These are phyloP conservation scores for Pogonomyrmex barbatus DNA, from an alignment of 1,140 invertebrate species.

Conservation along the genomic window DNA sequence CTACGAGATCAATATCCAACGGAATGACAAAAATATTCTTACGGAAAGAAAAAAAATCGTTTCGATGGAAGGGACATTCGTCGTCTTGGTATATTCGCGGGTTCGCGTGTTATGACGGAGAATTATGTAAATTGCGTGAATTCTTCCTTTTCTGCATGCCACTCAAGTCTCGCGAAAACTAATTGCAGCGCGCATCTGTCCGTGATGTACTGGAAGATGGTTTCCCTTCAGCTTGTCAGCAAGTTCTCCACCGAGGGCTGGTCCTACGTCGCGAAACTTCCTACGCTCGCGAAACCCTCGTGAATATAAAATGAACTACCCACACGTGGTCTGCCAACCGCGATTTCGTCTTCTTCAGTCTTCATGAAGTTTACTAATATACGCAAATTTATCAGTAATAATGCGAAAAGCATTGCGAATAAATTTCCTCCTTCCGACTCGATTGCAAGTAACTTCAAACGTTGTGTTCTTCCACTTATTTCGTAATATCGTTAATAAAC, in stretches of 20 bases:
- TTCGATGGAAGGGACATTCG: slow-evolving; percentile 47
- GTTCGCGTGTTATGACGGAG: slow-evolving; percentile 43
- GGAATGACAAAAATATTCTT: slow-evolving; percentile 1
- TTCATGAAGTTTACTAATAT: slow-evolving; percentile 34
- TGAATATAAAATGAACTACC: slow-evolving; percentile 39
- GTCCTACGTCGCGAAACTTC: slow-evolving; percentile 41
- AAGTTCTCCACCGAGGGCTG: slow-evolving; percentile 10
- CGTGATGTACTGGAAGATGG: slow-evolving; percentile 26
- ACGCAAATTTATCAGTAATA: slow-evolving; percentile 19
- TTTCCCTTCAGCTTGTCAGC: slow-evolving; percentile 52
- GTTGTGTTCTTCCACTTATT: neutral
- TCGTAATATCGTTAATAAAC: neutral
- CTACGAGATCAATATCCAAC: neutral
- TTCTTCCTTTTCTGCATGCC: slow-evolving; percentile 43
- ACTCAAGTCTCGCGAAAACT: slow-evolving; percentile 56
- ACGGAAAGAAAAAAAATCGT: neutral
- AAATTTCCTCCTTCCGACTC: neutral
- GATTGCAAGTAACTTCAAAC: neutral
- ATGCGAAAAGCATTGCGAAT: slow-evolving; percentile 15
- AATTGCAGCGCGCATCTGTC: slow-evolving; percentile 52
- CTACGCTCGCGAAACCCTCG: slow-evolving; percentile 48
- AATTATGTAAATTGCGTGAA: slow-evolving; percentile 63
- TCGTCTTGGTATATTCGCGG: slow-evolving; percentile 41
- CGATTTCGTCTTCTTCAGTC: slow-evolving; percentile 45
- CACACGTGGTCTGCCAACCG: slow-evolving; percentile 35